Percentiles rank a stretch among this genome's conserved stretches.
These are phyloP conservation scores for Gracilinanus agilis DNA, from an alignment of 2,113 vertebrate species.

Conservation along the genomic window DNA sequence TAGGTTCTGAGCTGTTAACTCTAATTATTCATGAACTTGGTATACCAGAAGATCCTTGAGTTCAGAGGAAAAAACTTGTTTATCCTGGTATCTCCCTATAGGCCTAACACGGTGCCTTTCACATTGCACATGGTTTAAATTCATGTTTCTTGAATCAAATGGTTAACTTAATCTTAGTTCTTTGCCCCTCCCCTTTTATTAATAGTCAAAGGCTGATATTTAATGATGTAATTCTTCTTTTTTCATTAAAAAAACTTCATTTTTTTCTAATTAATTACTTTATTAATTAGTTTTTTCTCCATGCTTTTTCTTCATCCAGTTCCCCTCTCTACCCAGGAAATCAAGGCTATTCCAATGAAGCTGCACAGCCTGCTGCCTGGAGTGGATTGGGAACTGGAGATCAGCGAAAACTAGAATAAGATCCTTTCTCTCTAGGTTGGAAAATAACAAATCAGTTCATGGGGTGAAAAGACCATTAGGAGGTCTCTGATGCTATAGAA, in stretches of 20 bases:
- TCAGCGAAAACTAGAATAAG: background rate
- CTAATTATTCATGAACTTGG: background rate
- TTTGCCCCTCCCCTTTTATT: background rate
- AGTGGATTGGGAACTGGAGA: conserved; percentile 20
- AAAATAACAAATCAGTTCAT: background rate
- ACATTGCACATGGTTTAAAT: background rate
- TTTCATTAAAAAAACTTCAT: too few species aligned
- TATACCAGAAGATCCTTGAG: background rate
- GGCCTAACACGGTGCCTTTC: background rate
- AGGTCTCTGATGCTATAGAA: background rate
- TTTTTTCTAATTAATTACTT: background rate
- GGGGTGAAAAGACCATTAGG: background rate
- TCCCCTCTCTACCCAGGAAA: background rate
- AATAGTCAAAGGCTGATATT: background rate
- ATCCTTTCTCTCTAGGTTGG: background rate
- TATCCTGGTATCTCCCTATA: background rate
- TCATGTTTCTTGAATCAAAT: background rate
- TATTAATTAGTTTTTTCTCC: background rate
- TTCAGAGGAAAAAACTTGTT: background rate
- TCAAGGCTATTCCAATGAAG: background rate
- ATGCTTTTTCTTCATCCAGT: background rate
- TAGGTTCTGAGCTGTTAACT: background rate
- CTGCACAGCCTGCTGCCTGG: background rate
- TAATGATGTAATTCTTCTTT: background rate
- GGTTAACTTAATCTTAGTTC: background rate